These are phyloP conservation scores for Spodoptera littoralis DNA, from an alignment of 2,888 invertebrate genomes.

Conservation along the genomic window DNA sequence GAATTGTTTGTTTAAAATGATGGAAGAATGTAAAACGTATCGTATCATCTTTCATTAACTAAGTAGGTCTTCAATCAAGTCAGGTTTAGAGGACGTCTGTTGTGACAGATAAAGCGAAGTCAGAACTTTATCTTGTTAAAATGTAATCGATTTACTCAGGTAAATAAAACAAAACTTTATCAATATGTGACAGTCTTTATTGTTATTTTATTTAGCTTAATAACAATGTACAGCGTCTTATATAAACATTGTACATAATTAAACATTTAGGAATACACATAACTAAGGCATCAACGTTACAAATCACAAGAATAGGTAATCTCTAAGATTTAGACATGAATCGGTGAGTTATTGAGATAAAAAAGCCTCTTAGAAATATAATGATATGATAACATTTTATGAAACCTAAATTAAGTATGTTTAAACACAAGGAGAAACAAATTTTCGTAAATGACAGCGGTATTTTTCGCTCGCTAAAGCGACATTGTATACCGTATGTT, in stretches of 20 bases:
- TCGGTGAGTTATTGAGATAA: constrained; percentile 72
- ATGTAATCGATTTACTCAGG: too few relatives aligned
- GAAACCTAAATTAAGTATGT: neutral
- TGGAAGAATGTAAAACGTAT: neutral
- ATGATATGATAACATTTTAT: constrained; percentile 27
- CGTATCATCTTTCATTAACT: too few relatives aligned
- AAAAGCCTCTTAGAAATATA: constrained; percentile 64
- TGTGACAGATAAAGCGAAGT: too few relatives aligned
- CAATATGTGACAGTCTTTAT: constrained; percentile 81
- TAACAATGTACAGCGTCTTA: constrained; percentile 75
- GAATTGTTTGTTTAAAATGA: neutral
- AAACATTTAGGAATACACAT: constrained; percentile 67
- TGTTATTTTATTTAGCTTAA: constrained; percentile 75
- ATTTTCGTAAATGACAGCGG: too few relatives aligned
- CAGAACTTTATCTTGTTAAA: too few relatives aligned
- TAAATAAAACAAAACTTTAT: constrained; percentile 47
- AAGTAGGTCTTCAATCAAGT: too few relatives aligned
- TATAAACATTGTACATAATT: constrained; percentile 64
- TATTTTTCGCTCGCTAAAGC: too few relatives aligned
- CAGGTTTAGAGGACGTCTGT: too few relatives aligned
- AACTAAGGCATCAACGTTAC: constrained; percentile 57
- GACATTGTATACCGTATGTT: too few relatives aligned
- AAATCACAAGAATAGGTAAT: constrained; percentile 60
- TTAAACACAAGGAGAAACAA: too few relatives aligned
- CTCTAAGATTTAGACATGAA: constrained; percentile 59